These are phyloP conservation scores for Gobio occitaniae DNA, from an alignment of 2,797 vertebrate species.

Conservation along the genomic window DNA sequence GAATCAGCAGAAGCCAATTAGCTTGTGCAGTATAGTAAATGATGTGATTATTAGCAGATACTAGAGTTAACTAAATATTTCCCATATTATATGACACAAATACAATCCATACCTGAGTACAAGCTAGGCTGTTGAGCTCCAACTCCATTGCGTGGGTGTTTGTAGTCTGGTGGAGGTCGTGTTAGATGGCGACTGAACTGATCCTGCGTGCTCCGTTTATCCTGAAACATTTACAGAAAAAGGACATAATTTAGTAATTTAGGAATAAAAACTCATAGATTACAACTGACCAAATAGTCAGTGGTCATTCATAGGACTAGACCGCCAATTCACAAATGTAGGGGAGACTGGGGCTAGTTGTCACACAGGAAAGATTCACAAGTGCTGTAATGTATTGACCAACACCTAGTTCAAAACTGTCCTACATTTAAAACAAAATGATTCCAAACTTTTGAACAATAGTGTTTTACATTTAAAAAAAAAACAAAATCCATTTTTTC, in stretches of 20 bases:
- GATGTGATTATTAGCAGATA: not conserved
- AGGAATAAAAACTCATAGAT: not conserved
- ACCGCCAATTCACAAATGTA: not conserved
- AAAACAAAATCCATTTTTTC: too few relatives aligned
- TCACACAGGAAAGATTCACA: not conserved
- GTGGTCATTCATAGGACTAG: not conserved
- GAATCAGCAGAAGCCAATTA: not conserved
- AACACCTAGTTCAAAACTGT: not conserved
- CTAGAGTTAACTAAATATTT: not conserved
- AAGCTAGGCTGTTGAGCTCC: constrained; percentile 82
- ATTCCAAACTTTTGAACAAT: not conserved
- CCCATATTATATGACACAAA: constrained; percentile 8
- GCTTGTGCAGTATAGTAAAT: not conserved
- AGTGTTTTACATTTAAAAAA: too few relatives aligned
- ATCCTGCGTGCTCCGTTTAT: constrained; percentile 88
- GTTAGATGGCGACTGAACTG: constrained; percentile 92
- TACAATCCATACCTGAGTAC: constrained; percentile 81
- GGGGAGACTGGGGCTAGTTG: not conserved
- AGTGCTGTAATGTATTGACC: not conserved
- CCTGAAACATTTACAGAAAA: constrained; percentile 76
- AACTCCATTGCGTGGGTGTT: constrained; percentile 87
- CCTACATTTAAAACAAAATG: not conserved
- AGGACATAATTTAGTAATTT: not conserved
- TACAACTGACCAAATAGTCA: not conserved
- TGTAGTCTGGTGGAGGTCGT: constrained; percentile 95